Percentiles rank a stretch among this genome's conserved stretches.
These are phyloP conservation scores for Brachionus angularis DNA, from an alignment of 1,140 invertebrate species.

Conservation along the genomic window DNA sequence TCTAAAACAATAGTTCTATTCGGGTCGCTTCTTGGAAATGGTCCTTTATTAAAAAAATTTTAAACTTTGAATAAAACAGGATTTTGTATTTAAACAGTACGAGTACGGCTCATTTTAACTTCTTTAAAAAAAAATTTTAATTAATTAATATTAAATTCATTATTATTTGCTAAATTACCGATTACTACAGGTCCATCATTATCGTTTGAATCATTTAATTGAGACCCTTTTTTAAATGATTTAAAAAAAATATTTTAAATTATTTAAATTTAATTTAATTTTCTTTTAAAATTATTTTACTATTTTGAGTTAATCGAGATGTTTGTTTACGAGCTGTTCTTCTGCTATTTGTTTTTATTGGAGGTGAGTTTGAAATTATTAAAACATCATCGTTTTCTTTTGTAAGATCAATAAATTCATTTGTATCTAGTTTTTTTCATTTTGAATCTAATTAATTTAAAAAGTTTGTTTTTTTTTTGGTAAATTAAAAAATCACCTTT, in stretches of 20 bases:
- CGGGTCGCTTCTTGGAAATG: background rate
- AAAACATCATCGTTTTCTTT: conserved; percentile 21
- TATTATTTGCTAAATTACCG: too few relatives aligned
- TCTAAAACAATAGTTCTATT: conserved; percentile 18
- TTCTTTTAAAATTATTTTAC: too few relatives aligned
- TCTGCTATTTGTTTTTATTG: background rate
- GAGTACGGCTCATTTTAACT: too few relatives aligned
- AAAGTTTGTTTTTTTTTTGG: too few relatives aligned
- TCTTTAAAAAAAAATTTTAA: conserved; percentile 4
- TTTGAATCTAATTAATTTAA: too few relatives aligned
- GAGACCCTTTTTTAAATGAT: background rate
- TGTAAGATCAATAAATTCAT: conserved; percentile 16
- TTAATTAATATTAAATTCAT: too few relatives aligned
- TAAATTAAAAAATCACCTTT: too few relatives aligned
- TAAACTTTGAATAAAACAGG: background rate
- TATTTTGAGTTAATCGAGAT: background rate
- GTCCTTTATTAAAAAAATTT: background rate
- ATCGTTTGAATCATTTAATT: background rate
- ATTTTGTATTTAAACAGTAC: background rate
- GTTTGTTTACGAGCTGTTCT: background rate
- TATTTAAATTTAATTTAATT: too few relatives aligned
- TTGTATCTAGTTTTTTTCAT: background rate
- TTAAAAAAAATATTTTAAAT: background rate
- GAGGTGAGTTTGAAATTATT: background rate
- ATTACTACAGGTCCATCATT: too few relatives aligned